Base-by-base conservation (phyloP, 2,888 invertebrate genomes). In the Tyria jacobaeae region DNA sequence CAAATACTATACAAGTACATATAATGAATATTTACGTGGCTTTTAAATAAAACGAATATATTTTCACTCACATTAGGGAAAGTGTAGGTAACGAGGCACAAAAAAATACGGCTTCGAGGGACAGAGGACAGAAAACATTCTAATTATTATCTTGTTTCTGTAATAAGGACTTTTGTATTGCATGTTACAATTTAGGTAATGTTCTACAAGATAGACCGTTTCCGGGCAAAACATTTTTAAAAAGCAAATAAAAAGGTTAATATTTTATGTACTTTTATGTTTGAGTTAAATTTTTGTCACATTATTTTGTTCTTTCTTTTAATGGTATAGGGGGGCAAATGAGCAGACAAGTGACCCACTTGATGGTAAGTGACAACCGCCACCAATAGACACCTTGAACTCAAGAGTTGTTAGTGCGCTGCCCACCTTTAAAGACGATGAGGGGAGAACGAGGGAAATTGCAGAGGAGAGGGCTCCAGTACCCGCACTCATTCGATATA, bases 141-240 rank as follows among this genome's bases (percentile, higher is more conserved):
- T 75, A 75, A 75, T 75, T 78, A 78, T 78, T 64, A 58, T 68
- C 64, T 66, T 66, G 76, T 77, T 73, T 62, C 44, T 31, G n/a
- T 57, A 51, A 68, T 49, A 68, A 61, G 51, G 17, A 58, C 25
- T 55, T 63, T 72, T 61, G 31, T 51, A 52, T 49, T 48, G 50
- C 50, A 62, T 62, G 51, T 60, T 59, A 67, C 62, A 75, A 57
- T 44, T 50, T 60, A 27, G 48, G 48, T 35, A 59, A 55, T 50
- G 60, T 51, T 55, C 27, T 47, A 57, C 27, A 27, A 44, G 21
- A 44, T 27, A 49, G 14, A 37, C 50, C 21, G 15, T 57, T 21
- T 51, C 39, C 27, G 31, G 47, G 24, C 10, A 47, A 24, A 35
- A 12, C 24, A 48, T 24, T 14, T 54, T 54, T 41, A 44, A 54